Evolutionary conservation across 1,140 invertebrate genomes (phyloP).

Genomic region (Drosophila tristis): DNA sequence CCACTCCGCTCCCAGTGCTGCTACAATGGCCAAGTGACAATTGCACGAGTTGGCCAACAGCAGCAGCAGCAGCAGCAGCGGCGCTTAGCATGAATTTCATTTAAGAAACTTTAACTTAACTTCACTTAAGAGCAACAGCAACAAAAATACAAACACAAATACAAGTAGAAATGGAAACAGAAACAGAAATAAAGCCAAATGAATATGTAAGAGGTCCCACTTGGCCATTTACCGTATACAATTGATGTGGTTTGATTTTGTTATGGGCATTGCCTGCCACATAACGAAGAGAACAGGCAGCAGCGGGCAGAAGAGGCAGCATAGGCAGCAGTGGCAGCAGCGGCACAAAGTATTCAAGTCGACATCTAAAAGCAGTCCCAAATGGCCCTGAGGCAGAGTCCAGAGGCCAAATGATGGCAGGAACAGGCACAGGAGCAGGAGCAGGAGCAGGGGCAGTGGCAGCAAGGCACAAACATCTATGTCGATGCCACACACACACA

Average conservation of each 20-base stretch:
- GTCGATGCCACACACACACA: not conserved
- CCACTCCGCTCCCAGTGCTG: not conserved
- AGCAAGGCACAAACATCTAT: conserved; percentile 29
- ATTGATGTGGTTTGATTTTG: conserved; percentile 83
- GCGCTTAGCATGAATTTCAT: conserved; percentile 76
- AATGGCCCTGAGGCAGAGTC: conserved; percentile 42
- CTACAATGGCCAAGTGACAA: conserved; percentile 66
- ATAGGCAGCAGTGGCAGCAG: conserved; percentile 7
- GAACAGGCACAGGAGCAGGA: conserved; percentile 27
- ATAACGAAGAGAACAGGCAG: conserved; percentile 68
- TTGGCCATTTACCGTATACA: conserved; percentile 78
- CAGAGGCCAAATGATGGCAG: conserved; percentile 3
- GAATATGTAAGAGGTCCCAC: conserved; percentile 81
- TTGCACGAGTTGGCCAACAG: conserved; percentile 67
- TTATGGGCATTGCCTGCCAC: conserved; percentile 71
- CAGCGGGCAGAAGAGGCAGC: conserved; percentile 1
- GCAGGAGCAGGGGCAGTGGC: conserved; percentile 36
- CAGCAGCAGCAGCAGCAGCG: too few species aligned
- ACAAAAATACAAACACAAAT: too few species aligned
- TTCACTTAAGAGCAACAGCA: not conserved
- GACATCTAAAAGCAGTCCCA: conserved; percentile 67
- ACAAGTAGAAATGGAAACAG: too few species aligned
- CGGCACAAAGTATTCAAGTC: conserved; percentile 34
- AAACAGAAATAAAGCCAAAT: conserved; percentile 38
- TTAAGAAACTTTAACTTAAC: conserved; percentile 52